Percentiles rank a stretch among this genome's conserved stretches.
phyloP scores from a whole-genome alignment of 2,113 vertebrate species.

The Paedocypris sp. region DNA sequence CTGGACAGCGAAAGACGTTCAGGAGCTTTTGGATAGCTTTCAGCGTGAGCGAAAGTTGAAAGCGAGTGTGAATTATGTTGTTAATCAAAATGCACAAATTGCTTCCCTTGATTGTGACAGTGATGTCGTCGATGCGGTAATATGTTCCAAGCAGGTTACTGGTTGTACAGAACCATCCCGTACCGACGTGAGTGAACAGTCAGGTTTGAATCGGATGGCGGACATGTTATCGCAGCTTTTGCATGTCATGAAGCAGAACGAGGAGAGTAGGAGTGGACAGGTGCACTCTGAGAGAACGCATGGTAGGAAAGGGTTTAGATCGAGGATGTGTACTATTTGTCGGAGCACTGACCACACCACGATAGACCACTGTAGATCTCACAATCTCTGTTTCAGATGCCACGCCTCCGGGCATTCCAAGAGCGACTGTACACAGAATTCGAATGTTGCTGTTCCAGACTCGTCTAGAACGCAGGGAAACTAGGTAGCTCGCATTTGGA shows the following conservation, averaged over 20 bases:
- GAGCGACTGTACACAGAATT: neutral
- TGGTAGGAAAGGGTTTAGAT: neutral
- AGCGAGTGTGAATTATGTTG: neutral
- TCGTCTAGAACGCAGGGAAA: neutral
- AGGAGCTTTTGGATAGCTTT: neutral
- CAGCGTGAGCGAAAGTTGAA: neutral
- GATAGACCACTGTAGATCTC: neutral
- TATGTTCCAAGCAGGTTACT: neutral
- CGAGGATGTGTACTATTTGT: neutral
- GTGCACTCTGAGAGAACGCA: neutral
- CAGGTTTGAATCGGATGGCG: neutral
- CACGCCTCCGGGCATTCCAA: neutral
- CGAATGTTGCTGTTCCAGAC: neutral
- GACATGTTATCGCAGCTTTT: neutral
- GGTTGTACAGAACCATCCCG: neutral
- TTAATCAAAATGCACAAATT: neutral
- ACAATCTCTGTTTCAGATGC: neutral
- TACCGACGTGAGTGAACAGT: neutral
- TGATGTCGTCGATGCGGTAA: neutral
- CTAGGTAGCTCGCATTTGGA: conserved; percentile 1
- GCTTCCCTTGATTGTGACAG: neutral
- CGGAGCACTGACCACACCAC: neutral
- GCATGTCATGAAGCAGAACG: neutral
- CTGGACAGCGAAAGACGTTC: conserved; percentile 24
- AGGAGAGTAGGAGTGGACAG: neutral